These are phyloP conservation scores for Rutpela maculata DNA, from an alignment of 2,888 invertebrate genomes.

Conservation along the genomic window DNA sequence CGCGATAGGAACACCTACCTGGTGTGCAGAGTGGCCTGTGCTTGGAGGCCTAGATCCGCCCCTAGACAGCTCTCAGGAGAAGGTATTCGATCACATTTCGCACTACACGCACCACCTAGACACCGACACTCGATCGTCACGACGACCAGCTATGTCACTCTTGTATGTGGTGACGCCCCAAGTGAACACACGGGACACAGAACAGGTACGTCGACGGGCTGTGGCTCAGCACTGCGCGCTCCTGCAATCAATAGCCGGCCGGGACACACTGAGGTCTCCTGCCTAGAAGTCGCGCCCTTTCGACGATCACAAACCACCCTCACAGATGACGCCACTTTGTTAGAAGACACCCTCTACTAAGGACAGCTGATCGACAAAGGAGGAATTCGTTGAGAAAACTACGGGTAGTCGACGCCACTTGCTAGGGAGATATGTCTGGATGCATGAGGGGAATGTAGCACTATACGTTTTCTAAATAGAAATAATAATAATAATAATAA, in stretches of 20 bases:
- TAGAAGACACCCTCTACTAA: conserved; percentile 9
- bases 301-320: conserved; percentile 40
- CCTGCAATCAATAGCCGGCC: conserved; percentile 61
- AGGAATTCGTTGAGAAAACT: background rate
- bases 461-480: no score
- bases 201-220: conserved; percentile 59
- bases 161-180: conserved; percentile 60
- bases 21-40: conserved; percentile 27
- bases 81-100: conserved; percentile 34
- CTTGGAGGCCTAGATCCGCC: conserved; percentile 33
- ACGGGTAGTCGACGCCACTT: conserved; percentile 18
- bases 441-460: no score
- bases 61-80: conserved; percentile 24
- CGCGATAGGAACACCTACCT: conserved; percentile 36
- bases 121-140: conserved; percentile 46
- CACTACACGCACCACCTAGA: conserved; percentile 52
- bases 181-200: conserved; percentile 53
- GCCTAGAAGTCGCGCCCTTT: conserved; percentile 52
- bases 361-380: conserved; percentile 40
- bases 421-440: background rate
- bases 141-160: conserved; percentile 50
- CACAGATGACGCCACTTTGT: conserved; percentile 52
- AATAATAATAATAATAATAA: no score
- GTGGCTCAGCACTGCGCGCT: conserved; percentile 61
- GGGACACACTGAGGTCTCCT: conserved; percentile 56